phyloP scores from a whole-genome alignment of 1,140 invertebrate genomes.

The Bombus cullumanus region DNA sequence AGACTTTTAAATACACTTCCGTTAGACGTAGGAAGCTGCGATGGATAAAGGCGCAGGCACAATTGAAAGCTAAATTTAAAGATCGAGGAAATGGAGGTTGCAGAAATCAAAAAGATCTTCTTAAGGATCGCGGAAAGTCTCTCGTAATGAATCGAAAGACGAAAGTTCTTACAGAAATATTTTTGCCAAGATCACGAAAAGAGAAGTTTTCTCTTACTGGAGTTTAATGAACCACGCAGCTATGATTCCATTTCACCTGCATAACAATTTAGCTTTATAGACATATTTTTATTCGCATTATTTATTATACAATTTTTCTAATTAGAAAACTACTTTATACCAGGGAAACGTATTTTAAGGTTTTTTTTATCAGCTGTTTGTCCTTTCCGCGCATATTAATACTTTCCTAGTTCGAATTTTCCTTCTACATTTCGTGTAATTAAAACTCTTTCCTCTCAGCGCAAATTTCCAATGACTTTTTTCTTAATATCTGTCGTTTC shows the following conservation, averaged over 20 bases:
- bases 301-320: not conserved
- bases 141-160: constrained; percentile 10
- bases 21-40: not conserved
- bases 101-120: too few relatives aligned
- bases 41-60: not conserved
- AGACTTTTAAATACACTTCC: too few relatives aligned
- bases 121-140: not conserved
- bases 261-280: not conserved
- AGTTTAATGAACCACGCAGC: constrained; percentile 1
- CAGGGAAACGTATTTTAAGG: too few relatives aligned
- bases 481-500: not conserved
- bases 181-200: not conserved
- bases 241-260: not conserved
- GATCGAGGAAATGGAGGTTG: not conserved
- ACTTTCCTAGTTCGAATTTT: not conserved
- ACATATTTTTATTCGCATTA: not conserved
- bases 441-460: not conserved
- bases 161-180: not conserved
- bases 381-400: not conserved
- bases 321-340: not conserved
- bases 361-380: not conserved
- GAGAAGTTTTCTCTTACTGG: not conserved
- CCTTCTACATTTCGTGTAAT: not conserved
- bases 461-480: not conserved
- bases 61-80: not conserved